Evolutionary conservation across 1,140 invertebrate genomes (phyloP).

Genomic region (Hylyphantes graminicola): DNA sequence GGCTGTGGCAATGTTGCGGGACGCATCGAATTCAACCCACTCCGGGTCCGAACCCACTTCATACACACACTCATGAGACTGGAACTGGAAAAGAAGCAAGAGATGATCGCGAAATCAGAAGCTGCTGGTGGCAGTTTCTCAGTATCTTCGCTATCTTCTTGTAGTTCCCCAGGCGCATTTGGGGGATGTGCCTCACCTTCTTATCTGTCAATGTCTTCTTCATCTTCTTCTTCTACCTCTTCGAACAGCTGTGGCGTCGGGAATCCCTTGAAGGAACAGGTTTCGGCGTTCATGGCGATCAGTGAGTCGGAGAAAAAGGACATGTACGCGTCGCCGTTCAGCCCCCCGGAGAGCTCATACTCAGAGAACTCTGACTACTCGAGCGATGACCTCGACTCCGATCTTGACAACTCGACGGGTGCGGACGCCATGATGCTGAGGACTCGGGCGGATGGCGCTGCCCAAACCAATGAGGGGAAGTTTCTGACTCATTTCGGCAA

Average conservation of each 20-base stretch:
- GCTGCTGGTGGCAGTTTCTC: slow-evolving; percentile 46
- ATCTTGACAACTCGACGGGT: slow-evolving; percentile 37
- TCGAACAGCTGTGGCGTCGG: slow-evolving; percentile 46
- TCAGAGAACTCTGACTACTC: slow-evolving; percentile 71
- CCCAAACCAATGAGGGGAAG: slow-evolving; percentile 43
- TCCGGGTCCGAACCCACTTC: slow-evolving; percentile 95
- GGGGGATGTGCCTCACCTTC: slow-evolving; percentile 49
- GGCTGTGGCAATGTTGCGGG: slow-evolving; percentile 93
- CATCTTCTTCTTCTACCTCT: slow-evolving; percentile 38
- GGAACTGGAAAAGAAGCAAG: slow-evolving; percentile 87
- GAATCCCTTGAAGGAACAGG: slow-evolving; percentile 54
- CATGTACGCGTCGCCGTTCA: slow-evolving; percentile 62
- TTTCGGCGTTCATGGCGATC: slow-evolving; percentile 58
- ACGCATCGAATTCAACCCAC: slow-evolving; percentile 95
- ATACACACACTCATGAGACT: slow-evolving; percentile 96
- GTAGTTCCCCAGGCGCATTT: slow-evolving; percentile 32
- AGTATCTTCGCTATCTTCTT: slow-evolving; percentile 52
- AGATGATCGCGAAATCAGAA: slow-evolving; percentile 53
- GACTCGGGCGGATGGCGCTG: slow-evolving; percentile 27
- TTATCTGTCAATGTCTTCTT: slow-evolving; percentile 36
- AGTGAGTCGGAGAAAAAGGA: slow-evolving; percentile 59
- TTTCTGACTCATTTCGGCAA: slow-evolving; percentile 49
- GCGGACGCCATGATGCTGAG: background rate
- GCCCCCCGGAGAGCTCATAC: slow-evolving; percentile 70
- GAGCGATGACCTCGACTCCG: slow-evolving; percentile 62